Percentiles rank a stretch among this genome's conserved stretches.
Evolutionary conservation across 2,113 vertebrate species (phyloP).

Genomic region (Syngnathus floridae): DNA sequence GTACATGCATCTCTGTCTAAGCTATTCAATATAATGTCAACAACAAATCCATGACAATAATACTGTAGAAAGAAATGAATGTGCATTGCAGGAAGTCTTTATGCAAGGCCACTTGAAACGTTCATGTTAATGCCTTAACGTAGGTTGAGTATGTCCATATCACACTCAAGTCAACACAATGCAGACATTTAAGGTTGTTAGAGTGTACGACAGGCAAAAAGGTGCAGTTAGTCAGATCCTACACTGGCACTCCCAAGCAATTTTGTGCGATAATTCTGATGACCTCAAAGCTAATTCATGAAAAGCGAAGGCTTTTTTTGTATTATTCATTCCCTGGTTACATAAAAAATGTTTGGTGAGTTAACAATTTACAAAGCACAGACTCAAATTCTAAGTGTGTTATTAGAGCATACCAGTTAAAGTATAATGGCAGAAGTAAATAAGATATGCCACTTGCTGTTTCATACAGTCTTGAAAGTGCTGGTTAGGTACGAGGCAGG

Average conservation of each 20-base stretch:
- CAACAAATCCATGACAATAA: too few relatives aligned
- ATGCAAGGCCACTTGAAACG: too few relatives aligned
- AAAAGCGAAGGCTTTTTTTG: slow-evolving; percentile 19
- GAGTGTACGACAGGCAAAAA: slow-evolving; percentile 34
- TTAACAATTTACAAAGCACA: slow-evolving; percentile 32
- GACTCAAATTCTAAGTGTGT: slow-evolving; percentile 10
- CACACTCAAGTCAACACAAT: slow-evolving; percentile 35
- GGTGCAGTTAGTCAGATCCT: slow-evolving; percentile 41
- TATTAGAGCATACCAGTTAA: slow-evolving; percentile 33
- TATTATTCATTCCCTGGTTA: slow-evolving; percentile 8
- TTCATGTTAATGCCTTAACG: too few relatives aligned
- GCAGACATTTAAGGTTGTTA: slow-evolving; percentile 48
- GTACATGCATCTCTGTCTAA: neutral
- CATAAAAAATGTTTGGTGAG: slow-evolving; percentile 30
- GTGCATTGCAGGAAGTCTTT: too few relatives aligned
- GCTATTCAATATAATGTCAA: too few relatives aligned
- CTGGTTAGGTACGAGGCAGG: slow-evolving; percentile 70
- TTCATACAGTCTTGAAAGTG: slow-evolving; percentile 25
- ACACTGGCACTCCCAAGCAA: slow-evolving; percentile 23
- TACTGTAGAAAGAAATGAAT: too few relatives aligned
- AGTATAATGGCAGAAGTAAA: slow-evolving; percentile 36
- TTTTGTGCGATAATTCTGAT: slow-evolving; percentile 6
- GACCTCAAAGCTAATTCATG: slow-evolving; percentile 12
- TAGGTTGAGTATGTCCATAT: too few relatives aligned
- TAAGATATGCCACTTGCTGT: slow-evolving; percentile 30